phyloP scores from a whole-genome alignment of 2,113 vertebrate species.

The Hypomesus transpacificus region DNA sequence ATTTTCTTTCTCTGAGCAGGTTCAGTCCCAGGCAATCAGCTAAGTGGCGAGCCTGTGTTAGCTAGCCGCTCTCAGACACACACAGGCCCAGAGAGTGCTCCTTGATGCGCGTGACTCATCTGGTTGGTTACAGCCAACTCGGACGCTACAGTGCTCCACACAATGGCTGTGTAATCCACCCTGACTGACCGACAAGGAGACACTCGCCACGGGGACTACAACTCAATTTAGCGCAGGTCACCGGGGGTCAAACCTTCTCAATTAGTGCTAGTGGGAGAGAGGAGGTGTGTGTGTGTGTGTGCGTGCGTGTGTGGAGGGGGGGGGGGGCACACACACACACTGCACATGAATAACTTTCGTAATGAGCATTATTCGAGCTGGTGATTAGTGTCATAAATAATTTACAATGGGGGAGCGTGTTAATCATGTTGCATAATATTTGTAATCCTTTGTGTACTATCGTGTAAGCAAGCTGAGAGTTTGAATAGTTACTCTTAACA shows the following conservation, averaged over 20 bases:
- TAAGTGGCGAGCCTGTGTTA: neutral
- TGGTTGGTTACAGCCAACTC: slow-evolving; percentile 70
- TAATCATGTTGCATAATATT: slow-evolving; percentile 61
- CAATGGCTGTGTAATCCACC: slow-evolving; percentile 73
- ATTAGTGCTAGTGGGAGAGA: slow-evolving; percentile 62
- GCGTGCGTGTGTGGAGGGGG: slow-evolving; percentile 32
- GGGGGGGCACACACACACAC: slow-evolving; percentile 55
- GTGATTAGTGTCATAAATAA: slow-evolving; percentile 72
- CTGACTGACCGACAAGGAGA: slow-evolving; percentile 72
- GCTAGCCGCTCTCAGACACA: slow-evolving; percentile 13
- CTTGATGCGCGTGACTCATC: slow-evolving; percentile 71
- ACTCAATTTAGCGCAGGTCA: slow-evolving; percentile 76
- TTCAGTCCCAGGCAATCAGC: neutral
- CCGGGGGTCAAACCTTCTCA: slow-evolving; percentile 73
- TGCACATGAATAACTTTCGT: slow-evolving; percentile 70
- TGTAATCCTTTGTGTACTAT: slow-evolving; percentile 43
- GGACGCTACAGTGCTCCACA: slow-evolving; percentile 65
- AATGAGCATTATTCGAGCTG: slow-evolving; percentile 74
- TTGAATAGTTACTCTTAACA: neutral
- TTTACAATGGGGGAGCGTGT: slow-evolving; percentile 61
- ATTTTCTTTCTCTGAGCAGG: no score
- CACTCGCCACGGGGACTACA: slow-evolving; percentile 74
- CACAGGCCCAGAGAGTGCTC: slow-evolving; percentile 58
- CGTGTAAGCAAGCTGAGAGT: slow-evolving; percentile 29
- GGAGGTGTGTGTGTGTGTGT: slow-evolving; percentile 22